Evolutionary conservation across 2,113 vertebrate species (phyloP).

Genomic region (Cyanistes caeruleus): DNA sequence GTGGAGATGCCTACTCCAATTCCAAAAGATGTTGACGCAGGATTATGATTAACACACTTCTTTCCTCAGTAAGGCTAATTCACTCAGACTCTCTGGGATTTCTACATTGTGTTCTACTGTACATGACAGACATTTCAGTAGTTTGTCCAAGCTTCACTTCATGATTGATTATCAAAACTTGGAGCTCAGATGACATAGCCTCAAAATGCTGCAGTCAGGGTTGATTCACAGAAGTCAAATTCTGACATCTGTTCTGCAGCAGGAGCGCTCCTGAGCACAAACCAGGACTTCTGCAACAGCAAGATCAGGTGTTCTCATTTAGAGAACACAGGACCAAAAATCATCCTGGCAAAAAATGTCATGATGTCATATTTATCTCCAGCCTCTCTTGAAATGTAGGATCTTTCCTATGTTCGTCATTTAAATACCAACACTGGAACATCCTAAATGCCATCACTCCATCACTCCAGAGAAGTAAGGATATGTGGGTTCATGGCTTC

Average conservation of each 20-base stretch:
- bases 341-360: not conserved
- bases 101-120: not conserved
- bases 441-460: not conserved
- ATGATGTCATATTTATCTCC: not conserved
- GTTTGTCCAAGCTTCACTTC: not conserved
- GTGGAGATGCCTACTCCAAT: not conserved
- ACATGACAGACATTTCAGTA: not conserved
- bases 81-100: not conserved
- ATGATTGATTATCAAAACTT: not conserved
- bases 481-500: not conserved
- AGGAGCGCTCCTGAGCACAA: not conserved
- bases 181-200: not conserved
- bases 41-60: not conserved
- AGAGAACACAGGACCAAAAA: not conserved
- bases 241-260: conserved; percentile 21
- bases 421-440: not conserved
- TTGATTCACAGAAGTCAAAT: not conserved
- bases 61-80: not conserved
- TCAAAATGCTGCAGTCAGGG: not conserved
- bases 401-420: not conserved
- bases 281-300: not conserved
- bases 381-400: not conserved
- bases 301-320: not conserved
- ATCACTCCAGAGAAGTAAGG: not conserved
- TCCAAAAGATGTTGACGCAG: not conserved